Conservation (phyloP, 2,888 invertebrate genomes). For the Lasioglossum figueresi region DNA sequence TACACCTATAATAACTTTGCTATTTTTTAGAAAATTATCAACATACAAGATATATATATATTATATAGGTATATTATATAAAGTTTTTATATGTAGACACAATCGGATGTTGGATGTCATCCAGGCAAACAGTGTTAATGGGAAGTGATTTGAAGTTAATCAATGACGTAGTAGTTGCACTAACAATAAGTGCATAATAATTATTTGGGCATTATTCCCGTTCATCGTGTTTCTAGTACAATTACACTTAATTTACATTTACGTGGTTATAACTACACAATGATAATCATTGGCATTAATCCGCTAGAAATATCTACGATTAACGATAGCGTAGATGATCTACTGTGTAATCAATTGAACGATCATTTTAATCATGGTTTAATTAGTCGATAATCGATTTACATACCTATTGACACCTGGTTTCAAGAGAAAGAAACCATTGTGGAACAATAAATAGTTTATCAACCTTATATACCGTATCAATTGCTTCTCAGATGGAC, state of each 20-base stretch:
- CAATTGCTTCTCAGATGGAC: slow-evolving; percentile 1
- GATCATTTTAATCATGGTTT: not conserved
- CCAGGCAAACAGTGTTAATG: slow-evolving; percentile 18
- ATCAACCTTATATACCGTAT: not conserved
- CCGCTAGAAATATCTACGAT: slow-evolving; percentile 39
- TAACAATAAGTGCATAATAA: slow-evolving; percentile 8
- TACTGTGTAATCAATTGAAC: slow-evolving; percentile 15
- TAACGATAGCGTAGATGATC: slow-evolving; percentile 6
- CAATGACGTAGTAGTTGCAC: slow-evolving; percentile 26
- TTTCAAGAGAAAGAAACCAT: slow-evolving; percentile 8
- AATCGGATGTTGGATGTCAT: slow-evolving; percentile 11
- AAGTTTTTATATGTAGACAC: slow-evolving; percentile 39
- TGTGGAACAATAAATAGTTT: not conserved
- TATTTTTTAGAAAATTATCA: slow-evolving; percentile 33
- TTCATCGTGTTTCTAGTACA: slow-evolving; percentile 22
- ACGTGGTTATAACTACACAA: slow-evolving; percentile 24
- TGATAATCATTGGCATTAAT: slow-evolving; percentile 52
- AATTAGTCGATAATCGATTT: not conserved
- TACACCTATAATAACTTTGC: slow-evolving; percentile 37
- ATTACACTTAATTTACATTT: slow-evolving; percentile 40
- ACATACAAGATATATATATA: slow-evolving; percentile 48
- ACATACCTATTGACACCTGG: not conserved
- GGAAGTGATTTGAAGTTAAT: slow-evolving; percentile 38
- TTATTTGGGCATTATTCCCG: slow-evolving; percentile 20
- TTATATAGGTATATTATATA: slow-evolving; percentile 42